Evolutionary conservation across 2,888 invertebrate genomes (phyloP).

Genomic region (Chaetoderma sp.): DNA sequence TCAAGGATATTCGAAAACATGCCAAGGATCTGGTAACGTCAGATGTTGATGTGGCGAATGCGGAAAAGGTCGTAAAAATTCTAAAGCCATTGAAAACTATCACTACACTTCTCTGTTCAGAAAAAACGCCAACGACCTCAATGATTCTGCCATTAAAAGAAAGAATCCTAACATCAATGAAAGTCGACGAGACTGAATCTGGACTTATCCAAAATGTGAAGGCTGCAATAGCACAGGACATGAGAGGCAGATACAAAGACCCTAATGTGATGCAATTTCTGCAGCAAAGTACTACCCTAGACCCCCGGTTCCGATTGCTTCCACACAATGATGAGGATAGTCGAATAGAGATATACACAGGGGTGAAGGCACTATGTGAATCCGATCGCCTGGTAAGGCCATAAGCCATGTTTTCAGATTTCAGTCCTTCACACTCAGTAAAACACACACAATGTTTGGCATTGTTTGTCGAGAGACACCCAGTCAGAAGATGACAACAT

Average conservation of each 20-base stretch:
- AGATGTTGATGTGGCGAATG: slow-evolving; percentile 13
- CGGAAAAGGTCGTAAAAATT: slow-evolving; percentile 16
- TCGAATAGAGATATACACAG: too few species aligned
- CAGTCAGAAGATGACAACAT: too few species aligned
- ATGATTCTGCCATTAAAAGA: slow-evolving; percentile 15
- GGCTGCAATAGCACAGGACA: not conserved
- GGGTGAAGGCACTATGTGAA: too few species aligned
- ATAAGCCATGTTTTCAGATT: too few species aligned
- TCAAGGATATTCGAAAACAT: slow-evolving; percentile 8
- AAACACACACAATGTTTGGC: too few species aligned
- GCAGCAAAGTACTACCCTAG: not conserved
- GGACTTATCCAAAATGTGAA: not conserved
- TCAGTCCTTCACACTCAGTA: too few species aligned
- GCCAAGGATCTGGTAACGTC: slow-evolving; percentile 19
- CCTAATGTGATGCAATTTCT: not conserved
- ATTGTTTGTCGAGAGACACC: too few species aligned
- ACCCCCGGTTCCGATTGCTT: slow-evolving; percentile 8
- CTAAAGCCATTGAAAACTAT: slow-evolving; percentile 21
- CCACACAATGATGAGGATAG: not conserved
- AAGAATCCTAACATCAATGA: slow-evolving; percentile 1
- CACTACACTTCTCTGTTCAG: slow-evolving; percentile 23
- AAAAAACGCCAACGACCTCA: slow-evolving; percentile 14
- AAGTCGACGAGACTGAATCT: slow-evolving; percentile 9
- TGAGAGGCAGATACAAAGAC: not conserved
- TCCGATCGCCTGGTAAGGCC: too few species aligned